Percentiles rank a stretch among this genome's conserved stretches.
phyloP scores from a whole-genome alignment of 2,888 invertebrate genomes.

The Cheiracanthium punctorium region DNA sequence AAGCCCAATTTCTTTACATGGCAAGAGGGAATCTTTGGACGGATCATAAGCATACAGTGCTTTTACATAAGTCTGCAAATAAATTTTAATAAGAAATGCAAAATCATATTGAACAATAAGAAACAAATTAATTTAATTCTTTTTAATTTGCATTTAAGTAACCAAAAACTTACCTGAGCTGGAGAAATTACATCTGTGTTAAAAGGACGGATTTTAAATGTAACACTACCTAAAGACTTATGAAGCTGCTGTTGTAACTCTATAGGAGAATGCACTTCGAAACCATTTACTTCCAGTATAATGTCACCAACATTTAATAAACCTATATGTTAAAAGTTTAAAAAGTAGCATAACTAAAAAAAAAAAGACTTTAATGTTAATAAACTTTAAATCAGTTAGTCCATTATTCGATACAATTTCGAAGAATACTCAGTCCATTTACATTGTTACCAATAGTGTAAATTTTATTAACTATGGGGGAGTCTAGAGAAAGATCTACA shows the following conservation, averaged over 20 bases:
- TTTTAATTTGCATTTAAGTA: no score
- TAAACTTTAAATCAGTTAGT: no score
- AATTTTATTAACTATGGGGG: no score
- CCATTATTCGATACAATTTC: no score
- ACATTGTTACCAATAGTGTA: no score
- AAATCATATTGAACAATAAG: no score
- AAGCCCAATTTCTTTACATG: conserved; percentile 95
- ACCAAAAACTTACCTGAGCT: conserved; percentile 73
- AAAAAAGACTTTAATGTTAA: no score
- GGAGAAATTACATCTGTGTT: conserved; percentile 76
- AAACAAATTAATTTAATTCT: no score
- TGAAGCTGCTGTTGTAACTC: conserved; percentile 91
- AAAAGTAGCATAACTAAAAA: no score
- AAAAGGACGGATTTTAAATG: conserved; percentile 87
- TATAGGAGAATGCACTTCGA: conserved; percentile 88
- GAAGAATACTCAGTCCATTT: no score
- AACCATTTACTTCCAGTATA: conserved; percentile 94
- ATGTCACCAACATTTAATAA: conserved; percentile 94
- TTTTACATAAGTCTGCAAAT: conserved; percentile 90
- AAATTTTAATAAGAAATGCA: no score
- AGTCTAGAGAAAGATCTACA: no score
- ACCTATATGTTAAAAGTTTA: conserved; percentile 78
- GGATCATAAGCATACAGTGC: conserved; percentile 94
- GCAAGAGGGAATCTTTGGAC: conserved; percentile 88
- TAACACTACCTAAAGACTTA: conserved; percentile 89